phyloP scores from a whole-genome alignment of 2,888 invertebrate genomes.

The Gerosis bhagava region DNA sequence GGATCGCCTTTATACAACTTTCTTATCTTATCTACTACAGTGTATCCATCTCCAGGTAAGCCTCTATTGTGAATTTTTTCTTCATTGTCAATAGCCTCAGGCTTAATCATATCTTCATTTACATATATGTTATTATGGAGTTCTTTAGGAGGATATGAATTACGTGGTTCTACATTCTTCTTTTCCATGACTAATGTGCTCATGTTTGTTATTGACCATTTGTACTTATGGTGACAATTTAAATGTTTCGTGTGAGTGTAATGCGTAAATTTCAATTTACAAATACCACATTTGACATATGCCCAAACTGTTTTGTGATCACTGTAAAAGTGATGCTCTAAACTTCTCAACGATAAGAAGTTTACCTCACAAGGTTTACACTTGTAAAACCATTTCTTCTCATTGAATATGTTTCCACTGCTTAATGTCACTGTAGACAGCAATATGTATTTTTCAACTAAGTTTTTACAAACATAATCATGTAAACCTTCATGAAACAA shows the following conservation, averaged over 20 bases:
- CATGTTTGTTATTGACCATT: neutral
- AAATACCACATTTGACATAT: slow-evolving; percentile 20
- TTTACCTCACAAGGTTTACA: slow-evolving; percentile 35
- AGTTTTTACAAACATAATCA: too few relatives aligned
- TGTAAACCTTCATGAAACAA: slow-evolving; percentile 11
- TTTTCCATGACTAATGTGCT: too few relatives aligned
- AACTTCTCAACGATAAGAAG: slow-evolving; percentile 17
- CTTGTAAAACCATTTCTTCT: slow-evolving; percentile 21
- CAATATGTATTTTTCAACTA: too few relatives aligned
- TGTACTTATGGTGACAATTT: neutral
- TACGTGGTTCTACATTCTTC: too few relatives aligned
- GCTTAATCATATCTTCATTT: too few relatives aligned
- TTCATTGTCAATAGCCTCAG: too few relatives aligned
- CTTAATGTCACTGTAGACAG: neutral
- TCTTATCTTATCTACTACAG: too few relatives aligned
- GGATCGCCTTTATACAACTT: neutral
- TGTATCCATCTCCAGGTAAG: too few relatives aligned
- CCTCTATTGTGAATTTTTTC: too few relatives aligned
- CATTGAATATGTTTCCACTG: neutral
- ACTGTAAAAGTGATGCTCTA: slow-evolving; percentile 16
- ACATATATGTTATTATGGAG: too few relatives aligned
- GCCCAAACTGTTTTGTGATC: slow-evolving; percentile 1
- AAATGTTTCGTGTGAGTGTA: neutral
- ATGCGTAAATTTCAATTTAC: slow-evolving; percentile 27
- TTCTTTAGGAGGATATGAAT: too few relatives aligned